Conservation (phyloP, 2,113 vertebrate species). For the Callorhinus ursinus region DNA sequence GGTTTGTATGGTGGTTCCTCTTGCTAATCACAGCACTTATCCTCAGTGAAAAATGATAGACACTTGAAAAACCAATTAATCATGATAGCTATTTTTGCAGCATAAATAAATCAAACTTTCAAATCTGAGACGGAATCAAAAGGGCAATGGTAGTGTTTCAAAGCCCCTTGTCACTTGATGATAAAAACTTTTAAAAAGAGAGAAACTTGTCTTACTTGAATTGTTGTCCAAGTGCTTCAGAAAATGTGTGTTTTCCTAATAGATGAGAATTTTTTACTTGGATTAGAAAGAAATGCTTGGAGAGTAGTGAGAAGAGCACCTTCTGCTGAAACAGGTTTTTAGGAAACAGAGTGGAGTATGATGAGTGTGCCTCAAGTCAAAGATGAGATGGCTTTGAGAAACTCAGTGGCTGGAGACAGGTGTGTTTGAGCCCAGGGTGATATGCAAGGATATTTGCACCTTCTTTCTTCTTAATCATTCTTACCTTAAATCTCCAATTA, state of each 20-base stretch:
- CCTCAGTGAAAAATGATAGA: constrained; percentile 57
- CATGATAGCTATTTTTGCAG: constrained; percentile 39
- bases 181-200: not conserved
- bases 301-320: not conserved
- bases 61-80: constrained; percentile 58
- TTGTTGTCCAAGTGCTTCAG: constrained; percentile 11
- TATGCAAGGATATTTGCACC: not conserved
- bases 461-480: not conserved
- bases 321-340: constrained; percentile 13
- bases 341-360: not conserved
- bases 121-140: constrained; percentile 11
- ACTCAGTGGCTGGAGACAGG: not conserved
- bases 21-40: constrained; percentile 48
- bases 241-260: constrained; percentile 1
- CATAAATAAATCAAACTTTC: constrained; percentile 53
- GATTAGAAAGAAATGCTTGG: not conserved
- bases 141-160: not conserved
- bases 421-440: not conserved
- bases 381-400: not conserved
- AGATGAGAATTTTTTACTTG: not conserved
- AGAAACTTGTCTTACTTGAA: not conserved
- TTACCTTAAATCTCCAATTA: not conserved
- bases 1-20: not conserved
- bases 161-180: constrained; percentile 14
- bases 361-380: not conserved